These are phyloP conservation scores for Dolichomitus sp. DNA, from an alignment of 2,888 invertebrate genomes.

Conservation along the genomic window DNA sequence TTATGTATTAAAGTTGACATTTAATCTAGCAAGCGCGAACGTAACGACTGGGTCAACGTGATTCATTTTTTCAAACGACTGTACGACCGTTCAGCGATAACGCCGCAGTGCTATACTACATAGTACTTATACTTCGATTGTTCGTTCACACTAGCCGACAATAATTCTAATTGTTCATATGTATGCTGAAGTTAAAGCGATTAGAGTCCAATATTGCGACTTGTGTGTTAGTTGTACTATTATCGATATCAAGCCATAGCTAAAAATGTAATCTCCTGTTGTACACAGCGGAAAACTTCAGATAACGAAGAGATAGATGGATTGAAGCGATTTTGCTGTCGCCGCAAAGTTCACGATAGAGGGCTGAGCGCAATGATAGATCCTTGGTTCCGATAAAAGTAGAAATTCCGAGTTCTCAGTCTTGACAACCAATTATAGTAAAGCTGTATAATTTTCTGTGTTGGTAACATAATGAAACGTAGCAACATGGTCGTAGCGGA, in stretches of 20 bases:
- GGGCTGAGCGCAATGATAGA: conserved; percentile 50
- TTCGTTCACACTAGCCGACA: conserved; percentile 7
- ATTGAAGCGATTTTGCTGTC: conserved; percentile 50
- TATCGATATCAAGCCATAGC: background rate
- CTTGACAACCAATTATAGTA: conserved; percentile 59
- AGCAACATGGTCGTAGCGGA: conserved; percentile 52
- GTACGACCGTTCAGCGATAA: background rate
- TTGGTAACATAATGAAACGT: conserved; percentile 46
- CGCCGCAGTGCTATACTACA: background rate
- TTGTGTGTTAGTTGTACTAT: background rate
- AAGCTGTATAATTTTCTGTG: conserved; percentile 45
- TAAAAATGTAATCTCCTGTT: conserved; percentile 53
- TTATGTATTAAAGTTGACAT: background rate
- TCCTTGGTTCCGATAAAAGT: conserved; percentile 47
- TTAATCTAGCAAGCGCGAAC: background rate
- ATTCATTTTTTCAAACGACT: conserved; percentile 3
- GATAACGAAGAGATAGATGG: conserved; percentile 32
- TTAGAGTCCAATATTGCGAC: conserved; percentile 16
- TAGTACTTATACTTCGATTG: conserved; percentile 2
- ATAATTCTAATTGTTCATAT: conserved; percentile 33
- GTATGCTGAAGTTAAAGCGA: conserved; percentile 10
- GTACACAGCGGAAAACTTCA: conserved; percentile 40
- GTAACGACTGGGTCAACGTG: background rate
- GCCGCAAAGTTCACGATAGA: conserved; percentile 34
- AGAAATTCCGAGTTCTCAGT: conserved; percentile 49